A percentile compares a stretch with the other conserved stretches of the same genome.
phyloP scores from a whole-genome alignment of 2,113 vertebrate species.

The Myxocyprinus asiaticus region DNA sequence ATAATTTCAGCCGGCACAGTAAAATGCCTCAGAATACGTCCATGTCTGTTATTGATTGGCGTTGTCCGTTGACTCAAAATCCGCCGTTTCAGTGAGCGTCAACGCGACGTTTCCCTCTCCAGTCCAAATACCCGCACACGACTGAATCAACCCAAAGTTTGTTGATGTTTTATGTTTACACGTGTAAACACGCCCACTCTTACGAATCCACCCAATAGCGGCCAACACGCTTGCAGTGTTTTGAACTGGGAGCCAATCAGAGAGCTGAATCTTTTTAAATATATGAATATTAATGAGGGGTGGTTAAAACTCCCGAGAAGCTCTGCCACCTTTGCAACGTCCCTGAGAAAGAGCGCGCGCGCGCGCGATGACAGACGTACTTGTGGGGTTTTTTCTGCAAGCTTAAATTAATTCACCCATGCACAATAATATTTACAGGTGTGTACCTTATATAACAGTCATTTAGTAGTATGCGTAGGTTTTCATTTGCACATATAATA shows the following conservation, averaged over 20 bases:
- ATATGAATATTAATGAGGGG: conserved; percentile 45
- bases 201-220: conserved; percentile 5
- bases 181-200: conserved; percentile 41
- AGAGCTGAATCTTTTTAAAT: not conserved
- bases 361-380: not conserved
- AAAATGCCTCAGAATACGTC: conserved; percentile 22
- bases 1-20: not conserved
- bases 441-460: not conserved
- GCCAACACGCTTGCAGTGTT: conserved; percentile 7
- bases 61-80: too few relatives aligned
- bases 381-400: not conserved
- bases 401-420: not conserved
- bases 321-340: conserved; percentile 4
- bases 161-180: conserved; percentile 55
- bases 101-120: not conserved
- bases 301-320: conserved; percentile 26
- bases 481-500: not conserved
- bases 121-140: not conserved
- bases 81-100: not conserved
- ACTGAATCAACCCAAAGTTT: not conserved
- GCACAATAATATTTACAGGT: not conserved
- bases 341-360: conserved; percentile 26
- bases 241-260: conserved; percentile 55
- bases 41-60: not conserved
- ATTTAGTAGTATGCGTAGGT: not conserved